These are phyloP conservation scores for Macropus fuliginosus DNA, from an alignment of 2,797 vertebrate species.

Conservation along the genomic window DNA sequence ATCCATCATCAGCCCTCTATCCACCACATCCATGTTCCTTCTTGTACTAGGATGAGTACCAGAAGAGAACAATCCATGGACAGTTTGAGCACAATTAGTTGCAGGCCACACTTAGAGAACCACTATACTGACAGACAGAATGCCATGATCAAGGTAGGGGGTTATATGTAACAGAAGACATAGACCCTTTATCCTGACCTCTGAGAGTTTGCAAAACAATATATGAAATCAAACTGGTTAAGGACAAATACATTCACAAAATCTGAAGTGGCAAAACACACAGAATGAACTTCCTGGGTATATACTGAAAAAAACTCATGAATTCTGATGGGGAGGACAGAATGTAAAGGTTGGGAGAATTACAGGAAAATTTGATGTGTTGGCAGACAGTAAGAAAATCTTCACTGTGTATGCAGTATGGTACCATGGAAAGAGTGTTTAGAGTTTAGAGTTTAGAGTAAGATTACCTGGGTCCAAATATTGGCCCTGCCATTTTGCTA, in stretches of 20 bases:
- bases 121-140: background rate
- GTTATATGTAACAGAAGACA: background rate
- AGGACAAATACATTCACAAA: background rate
- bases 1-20: background rate
- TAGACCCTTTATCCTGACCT: background rate
- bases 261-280: background rate
- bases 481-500: background rate
- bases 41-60: background rate
- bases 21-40: background rate
- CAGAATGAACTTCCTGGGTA: background rate
- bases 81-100: background rate
- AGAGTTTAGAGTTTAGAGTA: background rate
- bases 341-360: background rate
- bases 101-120: background rate
- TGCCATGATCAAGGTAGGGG: background rate
- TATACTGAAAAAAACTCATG: background rate
- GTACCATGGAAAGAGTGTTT: background rate
- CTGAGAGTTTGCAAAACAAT: background rate
- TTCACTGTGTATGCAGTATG: background rate
- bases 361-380: no score
- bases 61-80: background rate
- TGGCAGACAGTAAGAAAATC: background rate
- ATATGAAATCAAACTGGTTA: slow-evolving; percentile 3
- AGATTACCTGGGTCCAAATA: background rate
- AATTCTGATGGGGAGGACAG: background rate